Percentiles rank a stretch among this genome's conserved stretches.
Conservation (phyloP, 2,113 vertebrate genomes). For the Silurus asotus region DNA sequence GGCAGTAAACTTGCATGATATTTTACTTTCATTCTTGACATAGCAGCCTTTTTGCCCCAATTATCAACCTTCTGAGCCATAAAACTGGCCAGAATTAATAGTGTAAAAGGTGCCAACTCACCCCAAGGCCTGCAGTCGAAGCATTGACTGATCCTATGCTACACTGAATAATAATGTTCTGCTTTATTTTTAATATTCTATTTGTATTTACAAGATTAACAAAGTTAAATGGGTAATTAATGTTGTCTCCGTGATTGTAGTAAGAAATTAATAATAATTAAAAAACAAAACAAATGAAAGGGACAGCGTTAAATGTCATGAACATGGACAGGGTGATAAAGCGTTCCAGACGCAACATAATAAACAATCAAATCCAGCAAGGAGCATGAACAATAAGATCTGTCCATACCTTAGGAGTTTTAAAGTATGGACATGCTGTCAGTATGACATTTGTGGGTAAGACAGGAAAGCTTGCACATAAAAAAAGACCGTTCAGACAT, state of each 20-base stretch:
- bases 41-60: conserved; percentile 13
- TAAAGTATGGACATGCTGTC: neutral
- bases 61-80: conserved; percentile 58
- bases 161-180: conserved; percentile 38
- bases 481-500: neutral
- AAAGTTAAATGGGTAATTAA: conserved; percentile 46
- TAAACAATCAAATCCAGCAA: conserved; percentile 61
- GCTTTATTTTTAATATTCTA: conserved; percentile 9
- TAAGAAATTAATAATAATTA: conserved; percentile 36
- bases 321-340: conserved; percentile 49
- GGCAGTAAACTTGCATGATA: conserved; percentile 27
- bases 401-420: conserved; percentile 13
- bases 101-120: conserved; percentile 41
- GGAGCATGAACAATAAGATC: neutral
- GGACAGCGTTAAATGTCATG: conserved; percentile 18
- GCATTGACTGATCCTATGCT: conserved; percentile 58
- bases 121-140: conserved; percentile 13
- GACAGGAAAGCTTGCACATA: neutral
- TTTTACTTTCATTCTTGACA: neutral
- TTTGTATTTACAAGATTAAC: conserved; percentile 40
- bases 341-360: conserved; percentile 75
- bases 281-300: neutral
- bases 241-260: conserved; percentile 48
- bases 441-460: neutral
- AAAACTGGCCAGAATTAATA: conserved; percentile 65